Conservation (phyloP, 2,797 vertebrate genomes). For the Tenualosa ilisha region DNA sequence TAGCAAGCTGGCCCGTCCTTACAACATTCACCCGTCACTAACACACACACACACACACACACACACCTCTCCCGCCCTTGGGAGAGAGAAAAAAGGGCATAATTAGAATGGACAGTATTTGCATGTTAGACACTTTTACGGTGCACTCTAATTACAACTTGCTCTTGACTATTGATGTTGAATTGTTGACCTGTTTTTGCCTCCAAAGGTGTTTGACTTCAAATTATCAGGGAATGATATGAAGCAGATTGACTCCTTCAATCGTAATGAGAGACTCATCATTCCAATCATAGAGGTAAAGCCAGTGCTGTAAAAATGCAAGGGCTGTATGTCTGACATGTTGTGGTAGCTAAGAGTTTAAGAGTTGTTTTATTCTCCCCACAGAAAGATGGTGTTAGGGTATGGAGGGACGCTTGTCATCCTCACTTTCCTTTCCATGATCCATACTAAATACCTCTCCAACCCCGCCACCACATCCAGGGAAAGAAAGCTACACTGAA, state of each 20-base stretch:
- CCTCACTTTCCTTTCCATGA: slow-evolving; percentile 76
- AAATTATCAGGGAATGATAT: slow-evolving; percentile 67
- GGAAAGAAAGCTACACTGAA: neutral
- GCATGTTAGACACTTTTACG: neutral
- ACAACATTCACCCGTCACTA: neutral
- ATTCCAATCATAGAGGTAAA: slow-evolving; percentile 67
- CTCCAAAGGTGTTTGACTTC: slow-evolving; percentile 72
- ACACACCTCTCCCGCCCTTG: neutral
- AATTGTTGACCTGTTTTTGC: neutral
- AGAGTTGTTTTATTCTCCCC: neutral
- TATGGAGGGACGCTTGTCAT: slow-evolving; percentile 74
- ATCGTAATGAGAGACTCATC: slow-evolving; percentile 66
- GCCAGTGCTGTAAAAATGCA: neutral
- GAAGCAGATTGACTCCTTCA: slow-evolving; percentile 65
- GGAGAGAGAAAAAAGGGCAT: neutral
- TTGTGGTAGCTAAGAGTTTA: neutral
- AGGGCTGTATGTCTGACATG: neutral
- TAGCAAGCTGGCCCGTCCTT: neutral
- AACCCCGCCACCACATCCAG: neutral
- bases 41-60: neutral
- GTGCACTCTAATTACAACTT: neutral
- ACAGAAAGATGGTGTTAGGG: slow-evolving; percentile 66
- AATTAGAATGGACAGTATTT: neutral
- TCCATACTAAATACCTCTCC: slow-evolving; percentile 55
- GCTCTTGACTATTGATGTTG: neutral